phyloP scores from a whole-genome alignment of 2,113 vertebrate genomes.

The Xiphophorus maculatus region DNA sequence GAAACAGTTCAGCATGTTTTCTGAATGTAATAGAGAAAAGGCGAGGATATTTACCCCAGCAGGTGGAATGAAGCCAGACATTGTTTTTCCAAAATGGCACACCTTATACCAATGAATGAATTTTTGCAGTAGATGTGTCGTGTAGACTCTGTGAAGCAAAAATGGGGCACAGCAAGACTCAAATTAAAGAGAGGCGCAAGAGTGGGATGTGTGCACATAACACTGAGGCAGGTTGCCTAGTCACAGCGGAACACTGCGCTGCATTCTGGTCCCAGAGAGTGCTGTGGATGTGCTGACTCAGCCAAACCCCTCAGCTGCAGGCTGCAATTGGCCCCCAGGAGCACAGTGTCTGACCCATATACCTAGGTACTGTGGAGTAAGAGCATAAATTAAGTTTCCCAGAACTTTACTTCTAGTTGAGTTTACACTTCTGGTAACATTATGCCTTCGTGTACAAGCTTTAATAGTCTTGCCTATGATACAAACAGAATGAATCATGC shows the following conservation, averaged over 20 bases:
- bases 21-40: too few relatives aligned
- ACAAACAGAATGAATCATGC: constrained; percentile 14
- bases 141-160: constrained; percentile 60
- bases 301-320: constrained; percentile 74
- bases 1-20: neutral
- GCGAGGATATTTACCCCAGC: neutral
- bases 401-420: constrained; percentile 45
- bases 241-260: constrained; percentile 71
- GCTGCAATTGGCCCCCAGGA: constrained; percentile 72
- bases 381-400: constrained; percentile 51
- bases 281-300: constrained; percentile 74
- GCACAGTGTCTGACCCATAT: constrained; percentile 74
- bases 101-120: constrained; percentile 38
- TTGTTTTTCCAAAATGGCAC: constrained; percentile 47
- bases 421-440: constrained; percentile 36
- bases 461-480: neutral
- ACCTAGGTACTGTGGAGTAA: constrained; percentile 53
- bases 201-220: constrained; percentile 68
- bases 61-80: constrained; percentile 11
- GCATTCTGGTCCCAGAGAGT: constrained; percentile 69
- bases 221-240: constrained; percentile 75
- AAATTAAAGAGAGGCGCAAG: constrained; percentile 70
- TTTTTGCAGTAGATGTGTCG: constrained; percentile 45
- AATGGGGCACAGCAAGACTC: constrained; percentile 71
- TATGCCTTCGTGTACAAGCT: constrained; percentile 4